Percentiles rank a stretch among this genome's conserved stretches.
phyloP scores from a whole-genome alignment of 1,140 invertebrate genomes.

The Microplitis demolitor region DNA sequence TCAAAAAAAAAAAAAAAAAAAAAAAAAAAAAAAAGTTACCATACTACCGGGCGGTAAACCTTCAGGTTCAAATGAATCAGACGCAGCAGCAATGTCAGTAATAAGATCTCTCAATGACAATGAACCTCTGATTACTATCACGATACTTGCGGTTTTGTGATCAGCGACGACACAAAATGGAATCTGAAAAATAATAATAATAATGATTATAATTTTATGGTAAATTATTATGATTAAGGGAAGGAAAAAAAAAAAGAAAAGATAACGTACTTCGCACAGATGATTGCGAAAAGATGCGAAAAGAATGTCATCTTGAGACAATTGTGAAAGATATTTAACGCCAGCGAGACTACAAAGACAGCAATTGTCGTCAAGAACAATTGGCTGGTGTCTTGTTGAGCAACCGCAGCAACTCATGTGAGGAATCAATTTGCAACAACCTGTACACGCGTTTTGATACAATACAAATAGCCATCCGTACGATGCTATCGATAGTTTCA shows the following conservation, averaged over 20 bases:
- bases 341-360: constrained; percentile 87
- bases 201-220: background rate
- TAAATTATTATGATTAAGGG: background rate
- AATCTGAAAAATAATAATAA: constrained; percentile 61
- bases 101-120: constrained; percentile 87
- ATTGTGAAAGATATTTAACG: constrained; percentile 75
- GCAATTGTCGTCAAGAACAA: constrained; percentile 85
- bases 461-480: constrained; percentile 92
- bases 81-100: constrained; percentile 85
- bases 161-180: constrained; percentile 89
- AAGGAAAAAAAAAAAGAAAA: background rate
- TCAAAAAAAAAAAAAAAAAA: background rate
- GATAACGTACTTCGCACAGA: constrained; percentile 73
- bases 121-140: constrained; percentile 85
- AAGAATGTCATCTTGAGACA: constrained; percentile 79
- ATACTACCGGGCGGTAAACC: constrained; percentile 73
- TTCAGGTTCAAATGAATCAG: constrained; percentile 74
- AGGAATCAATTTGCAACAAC: constrained; percentile 73
- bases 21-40: constrained; percentile 32
- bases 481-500: constrained; percentile 79
- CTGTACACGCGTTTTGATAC: constrained; percentile 75
- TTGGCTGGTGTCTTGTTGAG: constrained; percentile 70
- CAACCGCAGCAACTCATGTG: constrained; percentile 78
- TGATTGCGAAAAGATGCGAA: constrained; percentile 88
- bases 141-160: constrained; percentile 79